Base-by-base conservation (phyloP, 1,140 invertebrate genomes). In the Campoletis sonorensis region DNA sequence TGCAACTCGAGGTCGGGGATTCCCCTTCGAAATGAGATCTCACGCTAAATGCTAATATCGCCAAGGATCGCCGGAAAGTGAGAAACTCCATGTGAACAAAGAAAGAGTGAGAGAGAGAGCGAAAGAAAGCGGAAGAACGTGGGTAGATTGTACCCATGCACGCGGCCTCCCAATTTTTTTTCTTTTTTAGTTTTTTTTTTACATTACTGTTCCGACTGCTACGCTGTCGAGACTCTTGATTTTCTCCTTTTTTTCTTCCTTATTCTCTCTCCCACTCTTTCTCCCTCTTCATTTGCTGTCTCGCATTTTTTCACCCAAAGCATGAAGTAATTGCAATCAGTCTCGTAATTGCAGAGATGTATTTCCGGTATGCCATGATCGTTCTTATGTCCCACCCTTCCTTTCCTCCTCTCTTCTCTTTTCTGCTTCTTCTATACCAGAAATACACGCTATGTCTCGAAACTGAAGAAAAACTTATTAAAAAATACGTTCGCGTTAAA, bases 31-130 rank as follows among this genome's bases (percentile, higher is more conserved):
- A 77, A 77, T 77, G 73, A 77, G 54, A 77, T 77, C 73, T 77
- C 73, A 61, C 73, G 73, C 51, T 77, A 77, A 77, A 77, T 77
- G 73, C 73, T 61, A 61, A 77, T 77, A 77, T 77, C 73, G 30
- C 16, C 11, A 40, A 49, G 70, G 30, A 77, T 61, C 54, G 27
- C 54, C 27, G 21, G 61, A 64, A 23, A 64, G 23, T 23, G 23
- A 64, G 23, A 26, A 26, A 26, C 18, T n/a, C 16, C 18, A 18
- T 23, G 21, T 64, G 21, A 18, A 26, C 11, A 61, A n/a, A 61
- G 16, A 61, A n/a, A 21, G 58, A 61, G 16, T 3, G 58, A 21
- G 58, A 61, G 58, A 61, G 58, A n/a, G 21, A 64, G 13, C 27
- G 11, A 64, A 23, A 64, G 61, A 64, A 23, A 27, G 61, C 27